Evolutionary conservation across 2,888 invertebrate species (phyloP).

Genomic region (Drosophila barbarae): DNA sequence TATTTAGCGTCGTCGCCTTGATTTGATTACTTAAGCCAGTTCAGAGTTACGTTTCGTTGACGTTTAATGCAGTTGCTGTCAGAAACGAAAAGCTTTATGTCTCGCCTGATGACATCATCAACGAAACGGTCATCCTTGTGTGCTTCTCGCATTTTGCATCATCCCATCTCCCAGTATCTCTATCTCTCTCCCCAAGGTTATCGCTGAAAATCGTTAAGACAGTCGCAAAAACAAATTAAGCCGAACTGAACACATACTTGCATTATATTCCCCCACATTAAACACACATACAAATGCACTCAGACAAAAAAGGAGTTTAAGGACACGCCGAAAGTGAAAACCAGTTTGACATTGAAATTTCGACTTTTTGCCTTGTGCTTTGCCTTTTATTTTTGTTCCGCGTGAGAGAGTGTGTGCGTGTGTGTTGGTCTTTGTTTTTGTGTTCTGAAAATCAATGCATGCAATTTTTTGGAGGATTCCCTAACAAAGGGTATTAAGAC

Average conservation of each 20-base stretch:
- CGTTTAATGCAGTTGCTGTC: slow-evolving; percentile 40
- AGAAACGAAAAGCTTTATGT: slow-evolving; percentile 13
- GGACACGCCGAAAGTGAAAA: slow-evolving; percentile 69
- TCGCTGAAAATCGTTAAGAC: slow-evolving; percentile 51
- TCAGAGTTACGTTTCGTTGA: slow-evolving; percentile 21
- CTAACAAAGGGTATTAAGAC: slow-evolving; percentile 16
- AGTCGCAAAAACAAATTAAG: slow-evolving; percentile 33
- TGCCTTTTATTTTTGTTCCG: slow-evolving; percentile 19
- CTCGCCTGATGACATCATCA: slow-evolving; percentile 57
- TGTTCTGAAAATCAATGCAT: slow-evolving; percentile 51
- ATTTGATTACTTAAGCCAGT: slow-evolving; percentile 34
- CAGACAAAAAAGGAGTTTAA: slow-evolving; percentile 64
- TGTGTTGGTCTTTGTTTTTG: slow-evolving; percentile 22
- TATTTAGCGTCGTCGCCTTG: slow-evolving; percentile 42
- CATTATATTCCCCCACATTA: not conserved
- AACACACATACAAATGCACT: slow-evolving; percentile 26
- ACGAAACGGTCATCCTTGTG: slow-evolving; percentile 57
- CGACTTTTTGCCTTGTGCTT: slow-evolving; percentile 35
- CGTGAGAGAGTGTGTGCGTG: slow-evolving; percentile 2
- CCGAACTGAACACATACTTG: slow-evolving; percentile 20
- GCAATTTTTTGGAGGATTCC: slow-evolving; percentile 12
- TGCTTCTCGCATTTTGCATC: slow-evolving; percentile 57
- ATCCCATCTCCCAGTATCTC: slow-evolving; percentile 39
- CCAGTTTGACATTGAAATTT: slow-evolving; percentile 65
- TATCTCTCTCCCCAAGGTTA: slow-evolving; percentile 70